Conservation (phyloP, 2,888 invertebrate genomes). For the Argyresthia goedartella region DNA sequence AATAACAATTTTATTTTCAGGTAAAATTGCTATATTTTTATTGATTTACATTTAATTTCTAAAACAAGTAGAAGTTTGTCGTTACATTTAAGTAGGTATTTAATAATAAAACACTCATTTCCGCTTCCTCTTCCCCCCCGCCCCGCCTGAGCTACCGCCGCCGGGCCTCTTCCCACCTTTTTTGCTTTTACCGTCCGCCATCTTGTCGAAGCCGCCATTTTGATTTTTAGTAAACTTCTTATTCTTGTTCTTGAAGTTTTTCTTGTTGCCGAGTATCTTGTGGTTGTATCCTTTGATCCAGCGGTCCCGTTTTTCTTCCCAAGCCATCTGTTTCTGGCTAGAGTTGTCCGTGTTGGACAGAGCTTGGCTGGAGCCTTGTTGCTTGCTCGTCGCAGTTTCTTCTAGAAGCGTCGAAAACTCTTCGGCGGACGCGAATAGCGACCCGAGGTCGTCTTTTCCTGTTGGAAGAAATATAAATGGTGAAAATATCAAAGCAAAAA, state of each 20-base stretch:
- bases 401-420: slow-evolving; percentile 91
- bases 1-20: too few relatives aligned
- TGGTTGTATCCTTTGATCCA: slow-evolving; percentile 73
- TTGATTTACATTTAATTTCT: too few relatives aligned
- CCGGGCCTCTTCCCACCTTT: slow-evolving; percentile 38
- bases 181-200: slow-evolving; percentile 20
- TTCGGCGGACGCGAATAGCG: slow-evolving; percentile 87
- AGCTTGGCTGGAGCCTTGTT: slow-evolving; percentile 74
- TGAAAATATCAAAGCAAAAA: too few relatives aligned
- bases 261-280: slow-evolving; percentile 45
- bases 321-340: slow-evolving; percentile 81
- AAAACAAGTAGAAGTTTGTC: too few relatives aligned
- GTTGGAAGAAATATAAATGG: slow-evolving; percentile 3
- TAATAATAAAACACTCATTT: neutral
- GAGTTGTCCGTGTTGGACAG: slow-evolving; percentile 84
- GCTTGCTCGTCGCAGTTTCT: slow-evolving; percentile 79
- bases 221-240: slow-evolving; percentile 22
- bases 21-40: too few relatives aligned
- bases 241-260: slow-evolving; percentile 18
- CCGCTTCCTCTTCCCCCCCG: slow-evolving; percentile 41
- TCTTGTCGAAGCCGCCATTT: slow-evolving; percentile 24
- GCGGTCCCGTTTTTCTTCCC: slow-evolving; percentile 81
- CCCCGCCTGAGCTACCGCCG: slow-evolving; percentile 23
- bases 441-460: slow-evolving; percentile 67
- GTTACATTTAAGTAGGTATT: too few relatives aligned